A percentile compares a stretch with the other conserved stretches of the same genome.
Conservation (phyloP, 2,797 vertebrate genomes). For the Typhlichthys subterraneus region DNA sequence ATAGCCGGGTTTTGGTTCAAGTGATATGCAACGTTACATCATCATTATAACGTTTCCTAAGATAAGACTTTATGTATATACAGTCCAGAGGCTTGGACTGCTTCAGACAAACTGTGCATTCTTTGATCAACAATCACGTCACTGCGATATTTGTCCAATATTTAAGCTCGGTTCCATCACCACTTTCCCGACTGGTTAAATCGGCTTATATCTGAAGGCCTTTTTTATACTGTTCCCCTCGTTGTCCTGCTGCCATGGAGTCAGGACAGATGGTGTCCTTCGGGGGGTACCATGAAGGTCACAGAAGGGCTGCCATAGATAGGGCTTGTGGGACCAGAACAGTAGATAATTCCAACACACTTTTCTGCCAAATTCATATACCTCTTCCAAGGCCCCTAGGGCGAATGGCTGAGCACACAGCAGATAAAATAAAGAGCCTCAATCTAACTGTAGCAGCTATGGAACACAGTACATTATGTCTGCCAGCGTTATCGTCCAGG, state of each 20-base stretch:
- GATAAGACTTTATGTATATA: conserved; percentile 42
- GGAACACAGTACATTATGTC: conserved; percentile 32
- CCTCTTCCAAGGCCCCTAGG: conserved; percentile 39
- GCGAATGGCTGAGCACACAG: conserved; percentile 22
- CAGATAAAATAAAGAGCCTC: conserved; percentile 45
- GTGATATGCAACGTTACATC: conserved; percentile 28
- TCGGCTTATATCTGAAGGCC: conserved; percentile 22
- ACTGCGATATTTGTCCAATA: conserved; percentile 21
- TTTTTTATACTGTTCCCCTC: conserved; percentile 1
- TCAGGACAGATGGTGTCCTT: conserved; percentile 44
- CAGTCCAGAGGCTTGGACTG: conserved; percentile 28
- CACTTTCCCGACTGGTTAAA: conserved; percentile 27
- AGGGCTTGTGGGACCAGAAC: conserved; percentile 48
- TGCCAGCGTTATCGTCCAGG: conserved; percentile 36
- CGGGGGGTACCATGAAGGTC: conserved; percentile 40
- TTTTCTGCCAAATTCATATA: conserved; percentile 27
- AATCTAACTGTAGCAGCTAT: conserved; percentile 1
- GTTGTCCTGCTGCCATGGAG: conserved; percentile 5
- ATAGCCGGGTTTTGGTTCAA: conserved; percentile 24
- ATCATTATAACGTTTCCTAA: conserved; percentile 28
- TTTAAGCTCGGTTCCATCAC: conserved; percentile 23
- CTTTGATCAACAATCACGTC: conserved; percentile 39
- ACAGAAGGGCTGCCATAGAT: conserved; percentile 39
- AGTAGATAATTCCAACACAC: conserved; percentile 40
- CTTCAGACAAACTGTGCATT: conserved; percentile 30